Conservation (phyloP, 1,140 invertebrate genomes). For the Leptinotarsa texana region DNA sequence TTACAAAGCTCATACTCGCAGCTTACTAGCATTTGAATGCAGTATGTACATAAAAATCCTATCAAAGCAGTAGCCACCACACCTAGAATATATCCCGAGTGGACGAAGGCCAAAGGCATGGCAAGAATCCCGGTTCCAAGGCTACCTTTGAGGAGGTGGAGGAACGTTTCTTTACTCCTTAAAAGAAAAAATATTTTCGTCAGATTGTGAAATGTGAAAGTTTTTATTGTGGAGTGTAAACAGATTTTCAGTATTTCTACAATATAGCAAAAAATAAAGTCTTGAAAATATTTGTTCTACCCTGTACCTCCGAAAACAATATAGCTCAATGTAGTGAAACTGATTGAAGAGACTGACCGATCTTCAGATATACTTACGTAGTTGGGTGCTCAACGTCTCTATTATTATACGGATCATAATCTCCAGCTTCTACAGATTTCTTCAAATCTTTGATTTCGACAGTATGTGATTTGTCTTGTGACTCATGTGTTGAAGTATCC, state of each 20-base stretch:
- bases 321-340: too few species aligned
- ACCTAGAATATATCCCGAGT: constrained; percentile 74
- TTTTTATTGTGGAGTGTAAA: too few species aligned
- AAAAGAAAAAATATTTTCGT: constrained; percentile 38
- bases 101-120: constrained; percentile 82
- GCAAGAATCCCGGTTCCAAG: constrained; percentile 83
- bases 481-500: constrained; percentile 33
- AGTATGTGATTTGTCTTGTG: constrained; percentile 28
- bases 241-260: constrained; percentile 17
- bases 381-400: constrained; percentile 71
- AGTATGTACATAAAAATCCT: constrained; percentile 77
- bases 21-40: constrained; percentile 74
- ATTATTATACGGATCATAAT: constrained; percentile 68
- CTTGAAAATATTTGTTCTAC: not conserved
- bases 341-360: not conserved
- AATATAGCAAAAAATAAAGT: constrained; percentile 8
- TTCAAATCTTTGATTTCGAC: constrained; percentile 41
- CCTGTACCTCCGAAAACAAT: too few species aligned
- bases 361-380: constrained; percentile 61
- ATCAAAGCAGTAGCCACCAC: constrained; percentile 69
- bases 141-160: constrained; percentile 83
- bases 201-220: too few species aligned
- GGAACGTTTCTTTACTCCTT: constrained; percentile 78
- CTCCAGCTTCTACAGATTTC: constrained; percentile 38
- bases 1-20: constrained; percentile 73